Percentiles rank a stretch among this genome's conserved stretches.
These are phyloP conservation scores for Spea multiplicata DNA, from an alignment of 2,113 vertebrate genomes.

Conservation along the genomic window DNA sequence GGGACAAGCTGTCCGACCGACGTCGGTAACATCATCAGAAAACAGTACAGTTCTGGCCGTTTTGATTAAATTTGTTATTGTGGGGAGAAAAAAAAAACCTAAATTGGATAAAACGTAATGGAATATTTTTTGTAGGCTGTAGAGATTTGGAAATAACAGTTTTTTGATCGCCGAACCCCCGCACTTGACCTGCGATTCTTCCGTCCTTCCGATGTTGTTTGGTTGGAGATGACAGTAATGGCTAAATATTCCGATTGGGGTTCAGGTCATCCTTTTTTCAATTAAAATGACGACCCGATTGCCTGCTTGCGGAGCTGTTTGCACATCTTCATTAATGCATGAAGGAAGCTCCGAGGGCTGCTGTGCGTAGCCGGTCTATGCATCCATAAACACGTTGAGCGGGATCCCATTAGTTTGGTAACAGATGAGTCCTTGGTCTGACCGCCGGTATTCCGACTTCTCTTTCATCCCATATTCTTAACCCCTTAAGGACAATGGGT, in stretches of 20 bases:
- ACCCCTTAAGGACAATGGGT: too few species aligned
- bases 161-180: background rate
- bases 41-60: background rate
- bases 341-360: background rate
- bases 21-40: background rate
- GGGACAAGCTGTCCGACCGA: background rate
- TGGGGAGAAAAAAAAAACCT: background rate
- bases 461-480: background rate
- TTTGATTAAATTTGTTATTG: background rate
- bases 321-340: constrained; percentile 16
- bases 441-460: background rate
- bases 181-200: constrained; percentile 18
- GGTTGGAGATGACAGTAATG: constrained; percentile 1
- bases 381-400: constrained; percentile 6
- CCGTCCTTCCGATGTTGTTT: background rate
- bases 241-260: constrained; percentile 31
- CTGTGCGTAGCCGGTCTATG: background rate
- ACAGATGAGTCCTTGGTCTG: background rate
- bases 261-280: background rate
- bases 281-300: background rate
- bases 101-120: background rate
- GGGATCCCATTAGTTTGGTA: background rate
- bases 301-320: constrained; percentile 3
- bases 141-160: background rate
- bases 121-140: constrained; percentile 6